phyloP scores from a whole-genome alignment of 1,140 invertebrate genomes.

The Reticulitermes speratus region DNA sequence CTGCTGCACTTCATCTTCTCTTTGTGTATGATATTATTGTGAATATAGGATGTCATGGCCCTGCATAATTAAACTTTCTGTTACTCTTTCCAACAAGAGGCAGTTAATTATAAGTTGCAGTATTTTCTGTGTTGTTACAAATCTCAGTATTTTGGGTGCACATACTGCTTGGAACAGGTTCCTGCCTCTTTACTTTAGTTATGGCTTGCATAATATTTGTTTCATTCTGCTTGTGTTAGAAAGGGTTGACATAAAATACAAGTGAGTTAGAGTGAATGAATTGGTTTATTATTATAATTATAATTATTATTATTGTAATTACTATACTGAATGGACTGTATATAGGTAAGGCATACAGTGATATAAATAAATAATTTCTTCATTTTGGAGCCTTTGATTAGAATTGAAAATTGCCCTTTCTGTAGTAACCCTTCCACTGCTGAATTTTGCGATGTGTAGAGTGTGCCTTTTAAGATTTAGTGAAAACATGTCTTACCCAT shows the following conservation, averaged over 20 bases:
- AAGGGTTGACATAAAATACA: neutral
- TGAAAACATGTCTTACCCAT: no score
- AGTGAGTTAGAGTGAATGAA: neutral
- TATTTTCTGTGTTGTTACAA: conserved; percentile 4
- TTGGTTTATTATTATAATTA: neutral
- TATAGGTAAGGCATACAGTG: neutral
- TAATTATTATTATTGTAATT: neutral
- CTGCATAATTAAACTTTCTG: neutral
- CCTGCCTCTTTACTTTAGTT: neutral
- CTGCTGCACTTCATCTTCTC: neutral
- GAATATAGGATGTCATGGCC: neutral
- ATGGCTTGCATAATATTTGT: neutral
- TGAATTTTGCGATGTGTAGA: no score
- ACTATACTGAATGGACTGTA: neutral
- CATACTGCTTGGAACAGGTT: neutral
- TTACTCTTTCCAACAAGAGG: neutral
- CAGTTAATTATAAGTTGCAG: neutral
- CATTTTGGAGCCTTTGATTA: neutral
- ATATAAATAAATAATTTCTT: neutral
- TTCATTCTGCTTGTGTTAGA: neutral
- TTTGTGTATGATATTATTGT: neutral
- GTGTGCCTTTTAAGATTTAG: no score
- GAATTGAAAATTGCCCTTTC: no score
- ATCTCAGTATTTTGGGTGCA: neutral
- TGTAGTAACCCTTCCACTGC: no score